Conservation (phyloP, 2,797 vertebrate species). For the Loriculus beryllinus region DNA sequence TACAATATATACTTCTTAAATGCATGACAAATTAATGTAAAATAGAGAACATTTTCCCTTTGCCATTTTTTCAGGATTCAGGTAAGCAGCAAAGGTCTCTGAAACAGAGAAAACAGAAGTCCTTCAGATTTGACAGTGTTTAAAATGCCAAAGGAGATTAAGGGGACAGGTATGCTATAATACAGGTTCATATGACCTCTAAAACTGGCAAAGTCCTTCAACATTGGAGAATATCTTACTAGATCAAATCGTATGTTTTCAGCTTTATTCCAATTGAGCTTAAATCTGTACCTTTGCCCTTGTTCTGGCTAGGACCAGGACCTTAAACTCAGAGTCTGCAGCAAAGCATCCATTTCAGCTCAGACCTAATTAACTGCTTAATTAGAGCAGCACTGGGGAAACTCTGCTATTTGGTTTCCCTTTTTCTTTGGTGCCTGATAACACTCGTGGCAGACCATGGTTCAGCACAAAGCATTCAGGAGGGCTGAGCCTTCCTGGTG, state of each 20-base stretch:
- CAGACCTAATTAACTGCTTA: not conserved
- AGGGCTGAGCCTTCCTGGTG: not conserved
- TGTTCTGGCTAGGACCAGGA: not conserved
- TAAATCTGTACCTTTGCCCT: not conserved
- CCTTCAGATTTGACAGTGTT: not conserved
- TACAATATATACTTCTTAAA: not conserved
- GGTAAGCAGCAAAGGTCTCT: not conserved
- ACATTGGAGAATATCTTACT: not conserved
- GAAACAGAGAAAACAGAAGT: not conserved
- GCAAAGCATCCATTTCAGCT: not conserved
- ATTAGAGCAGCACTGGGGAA: not conserved
- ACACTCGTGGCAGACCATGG: not conserved
- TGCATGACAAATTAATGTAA: not conserved
- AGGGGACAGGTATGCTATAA: not conserved
- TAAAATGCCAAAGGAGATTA: not conserved
- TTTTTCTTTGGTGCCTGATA: not conserved
- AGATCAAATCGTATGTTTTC: not conserved
- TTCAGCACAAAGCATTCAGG: not conserved
- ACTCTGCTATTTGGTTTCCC: not conserved
- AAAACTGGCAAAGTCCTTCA: not conserved
- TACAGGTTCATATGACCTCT: not conserved
- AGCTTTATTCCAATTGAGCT: not conserved
- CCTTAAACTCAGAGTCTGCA: not conserved
- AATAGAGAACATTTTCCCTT: not conserved
- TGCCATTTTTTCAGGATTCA: not conserved